A percentile compares a stretch with the other conserved stretches of the same genome.
Evolutionary conservation across 1,140 invertebrate genomes (phyloP).

Genomic region (Maniola jurtina): DNA sequence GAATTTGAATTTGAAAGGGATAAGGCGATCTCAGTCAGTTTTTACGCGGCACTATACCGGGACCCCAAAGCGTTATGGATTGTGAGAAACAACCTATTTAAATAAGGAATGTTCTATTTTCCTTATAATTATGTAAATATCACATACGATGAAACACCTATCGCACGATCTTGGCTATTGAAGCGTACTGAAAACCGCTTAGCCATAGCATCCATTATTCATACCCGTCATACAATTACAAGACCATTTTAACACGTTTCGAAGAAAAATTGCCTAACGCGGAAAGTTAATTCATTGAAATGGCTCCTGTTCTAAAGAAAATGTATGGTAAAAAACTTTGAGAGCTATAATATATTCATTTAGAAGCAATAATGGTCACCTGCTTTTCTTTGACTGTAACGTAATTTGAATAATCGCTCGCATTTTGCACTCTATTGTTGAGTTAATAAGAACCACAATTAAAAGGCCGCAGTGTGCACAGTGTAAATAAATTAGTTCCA

Average conservation of each 20-base stretch:
- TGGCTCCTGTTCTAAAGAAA: constrained; percentile 17
- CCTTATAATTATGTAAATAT: background rate
- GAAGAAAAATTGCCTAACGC: constrained; percentile 26
- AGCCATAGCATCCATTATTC: constrained; percentile 14
- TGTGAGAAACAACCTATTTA: too few relatives aligned
- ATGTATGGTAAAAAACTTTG: constrained; percentile 15
- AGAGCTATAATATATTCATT: constrained; percentile 19
- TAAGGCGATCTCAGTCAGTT: too few relatives aligned
- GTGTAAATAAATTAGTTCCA: constrained; percentile 51
- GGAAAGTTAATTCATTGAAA: constrained; percentile 18
- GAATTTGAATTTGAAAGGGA: too few relatives aligned
- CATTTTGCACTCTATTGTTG: background rate
- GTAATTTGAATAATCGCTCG: background rate
- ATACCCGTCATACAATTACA: constrained; percentile 23
- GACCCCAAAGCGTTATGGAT: too few relatives aligned
- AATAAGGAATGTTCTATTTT: background rate
- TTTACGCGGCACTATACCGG: too few relatives aligned
- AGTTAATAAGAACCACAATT: background rate
- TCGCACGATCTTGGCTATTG: constrained; percentile 7
- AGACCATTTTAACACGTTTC: constrained; percentile 27
- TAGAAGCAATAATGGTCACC: constrained; percentile 37
- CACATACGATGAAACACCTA: background rate
- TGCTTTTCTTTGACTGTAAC: constrained; percentile 11
- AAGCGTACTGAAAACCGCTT: constrained; percentile 16
- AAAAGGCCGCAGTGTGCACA: constrained; percentile 11